Conservation (phyloP, 2,113 vertebrate species). For the Anhinga anhinga region DNA sequence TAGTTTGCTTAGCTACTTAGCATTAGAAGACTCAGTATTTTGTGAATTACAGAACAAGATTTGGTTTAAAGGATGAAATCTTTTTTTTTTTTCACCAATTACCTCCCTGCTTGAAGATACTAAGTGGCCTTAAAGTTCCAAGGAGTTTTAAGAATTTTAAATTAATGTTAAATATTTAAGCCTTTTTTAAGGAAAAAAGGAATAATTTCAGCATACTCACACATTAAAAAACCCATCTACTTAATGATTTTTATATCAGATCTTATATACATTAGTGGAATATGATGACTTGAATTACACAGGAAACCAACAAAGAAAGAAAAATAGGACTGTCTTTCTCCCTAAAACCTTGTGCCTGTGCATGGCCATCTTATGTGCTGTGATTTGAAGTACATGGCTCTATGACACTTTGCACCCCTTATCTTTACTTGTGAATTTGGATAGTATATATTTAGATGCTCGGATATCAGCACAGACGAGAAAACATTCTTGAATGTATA, state of each 20-base stretch:
- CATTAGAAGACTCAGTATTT: not conserved
- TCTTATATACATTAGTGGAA: not conserved
- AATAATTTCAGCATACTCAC: not conserved
- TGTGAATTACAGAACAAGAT: constrained; percentile 4
- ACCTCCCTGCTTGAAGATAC: not conserved
- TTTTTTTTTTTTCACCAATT: not conserved
- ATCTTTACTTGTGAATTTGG: not conserved
- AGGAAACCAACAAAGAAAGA: not conserved
- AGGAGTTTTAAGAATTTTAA: not conserved
- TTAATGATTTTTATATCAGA: not conserved
- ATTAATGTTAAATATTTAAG: not conserved
- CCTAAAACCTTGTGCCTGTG: not conserved
- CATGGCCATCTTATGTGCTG: not conserved
- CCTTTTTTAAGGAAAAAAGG: not conserved
- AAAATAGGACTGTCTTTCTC: not conserved
- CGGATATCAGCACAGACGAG: not conserved
- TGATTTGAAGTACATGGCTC: not conserved
- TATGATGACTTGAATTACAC: not conserved
- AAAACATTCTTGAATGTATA: not conserved
- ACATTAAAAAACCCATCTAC: not conserved
- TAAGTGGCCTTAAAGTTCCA: not conserved
- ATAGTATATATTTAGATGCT: not conserved
- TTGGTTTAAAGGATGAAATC: not conserved
- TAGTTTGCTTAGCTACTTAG: constrained; percentile 13
- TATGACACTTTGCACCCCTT: not conserved